Base-by-base conservation (phyloP, 2,113 vertebrate genomes). In the Lathamus discolor region DNA sequence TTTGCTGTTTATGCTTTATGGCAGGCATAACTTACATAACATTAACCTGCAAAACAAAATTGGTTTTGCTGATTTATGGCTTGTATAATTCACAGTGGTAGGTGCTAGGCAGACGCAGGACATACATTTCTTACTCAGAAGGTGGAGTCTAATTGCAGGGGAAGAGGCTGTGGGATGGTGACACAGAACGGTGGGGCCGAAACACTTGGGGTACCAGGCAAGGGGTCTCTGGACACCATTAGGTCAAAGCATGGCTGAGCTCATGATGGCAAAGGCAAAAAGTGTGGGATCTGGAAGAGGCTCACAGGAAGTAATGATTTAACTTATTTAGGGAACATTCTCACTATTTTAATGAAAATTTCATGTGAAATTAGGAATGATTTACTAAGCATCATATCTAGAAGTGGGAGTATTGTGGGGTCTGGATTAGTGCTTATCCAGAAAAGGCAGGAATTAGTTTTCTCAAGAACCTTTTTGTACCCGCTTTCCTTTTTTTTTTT, bases 1-100 rank as follows among this genome's bases (percentile, higher is more conserved):
- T 79, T 69, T 88, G 91, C 80, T 66, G 44, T 83, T 91, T 78
- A 66, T 43, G 54, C 41, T 84, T 87, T 80, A 85, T 80, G 70
- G 81, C 88, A 86, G 55, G 66, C 76, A 52, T 24, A 73, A 75
- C 41, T 79, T 79, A 23, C 4, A 25, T 63, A 83, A 80, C 16
- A 28, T 83, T 81, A 62, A 92, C 81, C 52, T 69, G 83, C 77
- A 69, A 80, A n/a, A 76, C 77, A 86, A 94, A 68, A 55, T 1
- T 6, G 49, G 7, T 9, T 87, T 86, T 82, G 77, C 28, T 8
- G 25, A 79, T 73, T 76, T 88, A 51, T 35, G 35, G n/a, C 43
- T 83, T 23, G 59, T 86, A 3, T 39, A 67, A 15, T 24, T 82
- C 52, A 7, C 77, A 57, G n/a, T 23, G 54, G 22, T 27, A 29